A percentile compares a stretch with the other conserved stretches of the same genome.
These are phyloP conservation scores for Seira sanloemensis DNA, from an alignment of 2,888 invertebrate genomes.

Conservation along the genomic window DNA sequence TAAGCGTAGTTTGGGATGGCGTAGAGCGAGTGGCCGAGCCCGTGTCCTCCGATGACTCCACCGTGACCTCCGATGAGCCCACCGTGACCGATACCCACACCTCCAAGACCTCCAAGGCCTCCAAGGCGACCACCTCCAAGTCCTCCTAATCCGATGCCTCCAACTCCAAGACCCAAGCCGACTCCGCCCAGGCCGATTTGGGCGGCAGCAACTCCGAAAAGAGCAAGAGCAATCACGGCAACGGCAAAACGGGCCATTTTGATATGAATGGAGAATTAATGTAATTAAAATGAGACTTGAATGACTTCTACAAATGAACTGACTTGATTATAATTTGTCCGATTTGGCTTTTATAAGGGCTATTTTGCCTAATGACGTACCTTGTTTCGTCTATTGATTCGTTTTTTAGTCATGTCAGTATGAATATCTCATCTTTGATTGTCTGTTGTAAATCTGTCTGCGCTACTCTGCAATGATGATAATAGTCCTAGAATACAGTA, in stretches of 20 bases:
- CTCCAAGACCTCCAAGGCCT: not conserved
- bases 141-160: conserved; percentile 9
- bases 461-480: not conserved
- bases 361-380: not conserved
- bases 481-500: too few species aligned
- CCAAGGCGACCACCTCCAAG: conserved; percentile 1
- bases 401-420: not conserved
- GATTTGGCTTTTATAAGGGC: conserved; percentile 47
- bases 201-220: conserved; percentile 22
- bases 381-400: not conserved
- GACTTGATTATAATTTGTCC: conserved; percentile 42
- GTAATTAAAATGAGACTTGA: conserved; percentile 8
- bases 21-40: conserved; percentile 11
- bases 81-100: not conserved
- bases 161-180: conserved; percentile 20
- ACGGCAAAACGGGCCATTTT: conserved; percentile 51
- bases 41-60: not conserved
- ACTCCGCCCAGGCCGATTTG: conserved; percentile 10
- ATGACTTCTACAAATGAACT: conserved; percentile 29
- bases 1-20: conserved; percentile 47
- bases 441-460: not conserved
- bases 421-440: not conserved
- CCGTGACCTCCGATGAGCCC: not conserved
- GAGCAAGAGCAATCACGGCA: conserved; percentile 12
- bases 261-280: not conserved